Evolutionary conservation across 2,888 invertebrate species (phyloP), one percentile per base, ranked within the genome.

Genomic region (Dryobota labecula): DNA sequence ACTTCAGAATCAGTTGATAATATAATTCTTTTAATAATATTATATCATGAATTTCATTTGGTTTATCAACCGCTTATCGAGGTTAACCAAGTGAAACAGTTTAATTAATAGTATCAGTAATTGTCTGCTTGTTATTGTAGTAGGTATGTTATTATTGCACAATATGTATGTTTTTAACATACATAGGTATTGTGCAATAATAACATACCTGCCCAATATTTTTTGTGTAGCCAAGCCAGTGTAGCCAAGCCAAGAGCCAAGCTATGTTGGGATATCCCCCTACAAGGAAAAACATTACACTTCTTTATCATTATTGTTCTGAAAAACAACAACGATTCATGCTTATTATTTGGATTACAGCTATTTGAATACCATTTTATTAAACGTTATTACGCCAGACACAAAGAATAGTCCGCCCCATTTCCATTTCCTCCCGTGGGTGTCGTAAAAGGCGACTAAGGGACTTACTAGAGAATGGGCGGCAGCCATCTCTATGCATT

Each of bases 71-170:
- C 33, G 20, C 41, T 61, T 54, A 63, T 63, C 53, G 30, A 20
- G 30, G 78, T 64, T 9, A 64, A 18, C 24, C 49, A 56, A 64
- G 73, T 72, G 45, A 51, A 65, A 78, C 72, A 49, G 45, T 64
- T 49, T 49, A 71, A 78, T 71, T 30, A 63, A 24, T 70, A 49
- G 30, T 77, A 64, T 60, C 27, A 36, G 43, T 60, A n/a, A 64
- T 49, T 38, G 24, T 71, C n/a, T 27, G 24, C 24, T 43, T 43
- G 15, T 58, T 57, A 57, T 45, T n/a, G n/a, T n/a, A n/a, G n/a
- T n/a, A n/a, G n/a, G n/a, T n/a, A n/a, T n/a, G n/a, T n/a, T n/a
- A n/a, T n/a, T n/a, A n/a, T n/a, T n/a, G n/a, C n/a, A n/a, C n/a
- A n/a, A n/a, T n/a, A n/a, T n/a, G n/a, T n/a, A n/a, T n/a, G n/a